Evolutionary conservation across 2,888 invertebrate genomes (phyloP), one percentile per base, ranked within the genome.

Genomic region (Epistrophe eligans): DNA sequence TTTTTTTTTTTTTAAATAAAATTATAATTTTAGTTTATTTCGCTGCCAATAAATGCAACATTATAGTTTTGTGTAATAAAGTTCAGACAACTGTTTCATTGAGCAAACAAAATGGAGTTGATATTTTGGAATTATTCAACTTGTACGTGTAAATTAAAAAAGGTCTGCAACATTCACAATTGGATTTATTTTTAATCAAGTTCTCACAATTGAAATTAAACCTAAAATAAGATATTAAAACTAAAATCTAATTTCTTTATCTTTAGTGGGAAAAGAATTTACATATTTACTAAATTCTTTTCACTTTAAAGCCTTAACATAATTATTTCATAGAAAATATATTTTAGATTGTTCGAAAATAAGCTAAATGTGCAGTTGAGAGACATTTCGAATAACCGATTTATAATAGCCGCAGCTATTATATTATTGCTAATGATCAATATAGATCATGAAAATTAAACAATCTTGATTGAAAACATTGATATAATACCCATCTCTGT

Each of bases 111-210:
- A 82, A 79, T 82, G 74, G 82, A 87, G 87, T 82, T 87, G 82
- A 87, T 87, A 87, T 82, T 82, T 79, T 87, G 87, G 87, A 87
- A 87, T 87, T 87, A 82, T 87, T 87, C 87, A 87, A 79, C 79
- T 82, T 87, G 87, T 87, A 87, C 87, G 87, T 87, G 87, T 87
- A 79, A 82, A 77, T 71, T 79, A 35, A 66, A 66, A 70, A 35
- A 74, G 58, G 57, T 82, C 77, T 82, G 87, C 87, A 87, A 87
- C 87, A 82, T 79, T 87, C 28, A 55, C 9, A 9, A 32, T 32
- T 1, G 9, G 32, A n/a, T 55, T 55, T 28, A 32, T 55, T 28
- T 55, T n/a, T 0, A 10, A 19, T 50, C 11, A 19, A 50, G 11
- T 11, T 19, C 9, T 11, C 5, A 50, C 10, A 11, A 50, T 15